A percentile compares a stretch with the other conserved stretches of the same genome.
phyloP scores from a whole-genome alignment of 2,888 invertebrate genomes.

The Coenonympha arcania region DNA sequence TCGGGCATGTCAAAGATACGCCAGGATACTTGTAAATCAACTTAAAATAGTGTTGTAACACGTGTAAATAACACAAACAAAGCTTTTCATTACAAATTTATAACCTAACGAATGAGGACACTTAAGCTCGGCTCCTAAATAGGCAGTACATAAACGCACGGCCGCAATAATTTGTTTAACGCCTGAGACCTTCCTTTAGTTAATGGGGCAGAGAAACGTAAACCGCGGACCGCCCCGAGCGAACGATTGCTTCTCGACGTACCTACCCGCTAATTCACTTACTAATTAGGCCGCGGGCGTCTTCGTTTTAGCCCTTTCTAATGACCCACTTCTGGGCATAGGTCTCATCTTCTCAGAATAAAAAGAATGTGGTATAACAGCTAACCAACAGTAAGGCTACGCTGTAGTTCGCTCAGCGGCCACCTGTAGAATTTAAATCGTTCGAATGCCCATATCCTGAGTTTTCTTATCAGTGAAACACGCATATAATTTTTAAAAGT shows the following conservation, averaged over 20 bases:
- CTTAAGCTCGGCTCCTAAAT: conserved; percentile 44
- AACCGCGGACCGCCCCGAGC: conserved; percentile 32
- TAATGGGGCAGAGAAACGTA: conserved; percentile 52
- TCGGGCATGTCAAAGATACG: too few relatives aligned
- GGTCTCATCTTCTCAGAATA: too few relatives aligned
- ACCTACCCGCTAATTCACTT: conserved; percentile 10
- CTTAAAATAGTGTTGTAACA: not conserved
- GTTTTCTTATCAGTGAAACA: too few relatives aligned
- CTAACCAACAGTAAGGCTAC: too few relatives aligned
- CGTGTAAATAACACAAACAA: conserved; percentile 17
- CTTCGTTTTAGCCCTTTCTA: not conserved
- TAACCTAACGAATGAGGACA: conserved; percentile 37
- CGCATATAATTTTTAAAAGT: too few relatives aligned
- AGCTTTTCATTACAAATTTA: conserved; percentile 48
- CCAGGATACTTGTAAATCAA: too few relatives aligned
- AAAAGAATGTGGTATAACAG: too few relatives aligned
- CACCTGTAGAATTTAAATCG: too few relatives aligned
- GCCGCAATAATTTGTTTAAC: conserved; percentile 7
- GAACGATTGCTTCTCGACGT: conserved; percentile 17
- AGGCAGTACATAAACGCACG: conserved; percentile 41
- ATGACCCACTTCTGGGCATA: not conserved
- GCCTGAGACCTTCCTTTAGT: conserved; percentile 36
- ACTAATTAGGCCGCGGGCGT: conserved; percentile 2
- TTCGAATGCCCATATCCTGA: too few relatives aligned
- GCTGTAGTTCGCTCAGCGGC: too few relatives aligned